Evolutionary conservation across 2,888 invertebrate genomes (phyloP), one percentile per base, ranked within the genome.

Genomic region (Drosophila prolongata): DNA sequence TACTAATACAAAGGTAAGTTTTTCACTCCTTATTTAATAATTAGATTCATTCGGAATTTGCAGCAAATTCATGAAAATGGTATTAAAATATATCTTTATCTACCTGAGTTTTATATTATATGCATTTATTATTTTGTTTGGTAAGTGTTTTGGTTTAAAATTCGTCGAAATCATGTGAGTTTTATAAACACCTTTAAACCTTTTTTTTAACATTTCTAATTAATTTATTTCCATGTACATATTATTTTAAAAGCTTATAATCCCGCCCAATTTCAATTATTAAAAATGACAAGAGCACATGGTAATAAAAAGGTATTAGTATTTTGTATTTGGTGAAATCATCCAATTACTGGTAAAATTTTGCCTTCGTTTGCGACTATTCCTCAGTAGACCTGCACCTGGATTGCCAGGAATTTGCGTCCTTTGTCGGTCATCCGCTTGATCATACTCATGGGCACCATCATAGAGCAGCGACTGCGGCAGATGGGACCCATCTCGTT

Each of bases 391-490:
- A 43, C 8, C 19, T 66, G 38, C 37, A 86, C 77, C 46, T 79
- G 84, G 6, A 86, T 53, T 42, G 73, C 80, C n/a, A 92, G 60
- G 71, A 91, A 85, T n/a, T 87, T 71, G 19, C 76, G 75, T 14
- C 89, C 90, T 6, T 72, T 58, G 6, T 86, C 68, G 1, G 91
- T 90, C 35, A 91, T 76, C 4, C 74, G 55, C 8, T 77, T 46
- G 4, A 91, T 52, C 47, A 89, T 74, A 3, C 61, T 70, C 9
- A 78, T 50, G 0, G 91, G 77, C 10, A 92, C 53, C n/a, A 87
- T 9, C 52, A 91, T 10, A 24, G 78, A 73, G 24, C 79, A 76
- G 9, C 87, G 87, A 62, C 87, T 90, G n/a, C 60, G 58, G 37
- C 65, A 88, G 9, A 92, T 75, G 40, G 67, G 66, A 1, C 34